Base-by-base conservation (phyloP, 2,888 invertebrate genomes). In the Drosophila vallismaia region DNA sequence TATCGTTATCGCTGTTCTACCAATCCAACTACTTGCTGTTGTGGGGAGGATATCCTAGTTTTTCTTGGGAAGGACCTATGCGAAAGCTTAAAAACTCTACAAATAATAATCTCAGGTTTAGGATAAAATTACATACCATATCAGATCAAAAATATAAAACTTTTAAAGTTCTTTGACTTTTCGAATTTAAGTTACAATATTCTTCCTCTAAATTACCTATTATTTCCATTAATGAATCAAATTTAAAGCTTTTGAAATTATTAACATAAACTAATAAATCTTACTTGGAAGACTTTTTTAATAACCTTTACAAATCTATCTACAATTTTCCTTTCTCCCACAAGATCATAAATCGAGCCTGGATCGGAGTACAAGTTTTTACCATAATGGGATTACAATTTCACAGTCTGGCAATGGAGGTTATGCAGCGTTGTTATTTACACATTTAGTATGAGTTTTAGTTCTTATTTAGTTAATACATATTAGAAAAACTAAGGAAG, bases 381-480 rank as follows among this genome's bases (percentile, higher is more conserved):
- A n/a, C n/a, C n/a, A n/a, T n/a, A 33, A 33, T 33, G 29, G 33
- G 19, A 42, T 67, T 67, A 54, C 55, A 67, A 54, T 44, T 67
- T 54, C 42, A 67, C 67, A 67, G 66, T 67, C 54, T 67, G 54
- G 49, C 48, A 67, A 67, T 67, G 66, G 44, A 67, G 54, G 14
- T 48, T 49, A 66, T n/a, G 66, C 48, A 53, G 67, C 48, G 12
- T 55, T n/a, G 28, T 10, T 54, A 67, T 66, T 7, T 67, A 66
- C 66, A 66, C 26, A 33, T 14, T 49, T 4, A 24, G 42, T 49
- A 48, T 49, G 38, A 62, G 19, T 56, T 46, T 38, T 57, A 45
- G 38, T 68, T 69, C 31, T 1, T 29, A 26, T 62, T 60, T 31
- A 60, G 48, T 60, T 40, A 3, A 4, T 29, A 19, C 19, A 19